Evolutionary conservation across 2,797 vertebrate species (phyloP).

Genomic region (Perdix hodgsoniae): DNA sequence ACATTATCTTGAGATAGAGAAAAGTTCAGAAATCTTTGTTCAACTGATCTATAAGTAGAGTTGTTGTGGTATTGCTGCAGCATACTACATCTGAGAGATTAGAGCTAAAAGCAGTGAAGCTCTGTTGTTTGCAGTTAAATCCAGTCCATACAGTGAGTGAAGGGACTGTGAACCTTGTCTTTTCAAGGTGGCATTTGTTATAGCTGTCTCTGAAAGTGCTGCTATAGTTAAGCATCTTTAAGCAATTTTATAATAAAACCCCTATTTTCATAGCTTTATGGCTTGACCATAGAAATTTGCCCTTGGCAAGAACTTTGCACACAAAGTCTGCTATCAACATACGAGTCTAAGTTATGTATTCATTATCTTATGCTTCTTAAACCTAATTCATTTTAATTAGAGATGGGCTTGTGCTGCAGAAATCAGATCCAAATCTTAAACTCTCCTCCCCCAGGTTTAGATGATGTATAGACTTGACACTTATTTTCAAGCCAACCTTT

Average conservation of each 20-base stretch:
- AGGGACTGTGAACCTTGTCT: neutral
- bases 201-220: neutral
- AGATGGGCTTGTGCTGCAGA: constrained; percentile 20
- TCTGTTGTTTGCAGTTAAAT: neutral
- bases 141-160: neutral
- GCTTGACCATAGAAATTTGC: constrained; percentile 25
- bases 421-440: neutral
- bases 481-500: neutral
- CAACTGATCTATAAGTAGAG: neutral
- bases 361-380: constrained; percentile 20
- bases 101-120: neutral
- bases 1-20: neutral
- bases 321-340: neutral
- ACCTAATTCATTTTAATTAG: constrained; percentile 33
- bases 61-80: neutral
- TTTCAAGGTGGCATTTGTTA: constrained; percentile 4
- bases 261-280: constrained; percentile 30
- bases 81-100: neutral
- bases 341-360: constrained; percentile 7
- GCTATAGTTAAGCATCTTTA: neutral
- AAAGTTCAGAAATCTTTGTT: neutral
- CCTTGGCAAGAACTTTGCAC: neutral
- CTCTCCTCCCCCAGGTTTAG: neutral
- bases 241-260: neutral
- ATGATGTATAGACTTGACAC: neutral